Base-by-base conservation (phyloP, 2,888 invertebrate genomes). In the Phymatocera aterrima region DNA sequence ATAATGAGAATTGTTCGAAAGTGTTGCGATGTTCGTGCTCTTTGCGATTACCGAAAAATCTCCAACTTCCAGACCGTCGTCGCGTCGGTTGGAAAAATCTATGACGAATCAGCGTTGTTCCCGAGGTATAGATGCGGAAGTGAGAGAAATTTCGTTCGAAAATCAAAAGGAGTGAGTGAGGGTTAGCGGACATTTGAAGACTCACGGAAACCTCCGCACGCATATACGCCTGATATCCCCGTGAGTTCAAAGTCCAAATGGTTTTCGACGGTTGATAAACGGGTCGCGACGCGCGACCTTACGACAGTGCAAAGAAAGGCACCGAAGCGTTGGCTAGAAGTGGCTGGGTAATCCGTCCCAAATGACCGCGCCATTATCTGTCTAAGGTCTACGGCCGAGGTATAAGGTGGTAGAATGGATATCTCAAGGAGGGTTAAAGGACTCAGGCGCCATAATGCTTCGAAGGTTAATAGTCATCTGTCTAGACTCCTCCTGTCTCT, bases 311-410 rank as follows among this genome's bases (percentile, higher is more conserved):
- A 40, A 1, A 40, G 40, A 57, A 28, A 57, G 51, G 21, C 18
- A 51, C 21, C 28, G 2, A 28, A 1, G 57, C 28, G 28, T 57
- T 5, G 28, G 24, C 15, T 57, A 10, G 57, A 57, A 57, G 57
- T 57, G n/a, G n/a, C n/a, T n/a, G 28, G 57, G 57, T 57, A 57
- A 57, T 57, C 57, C 15, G 28, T 10, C 28, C 28, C 57, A 57
- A 57, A 57, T 57, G 57, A 57, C 57, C 57, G 18, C n/a, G 21
- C 57, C 24, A 57, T 57, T 57, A 57, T 57, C 57, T 28, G 57
- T 57, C 57, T 57, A 57, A 57, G 28, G 57, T 57, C 57, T 57
- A 21, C 28, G n/a, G n/a, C 15, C 43, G 43, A 8, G 8, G 15
- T 1, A 43, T 43, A 10, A 5, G 10, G 43, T 8, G 10, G 6